phyloP scores from a whole-genome alignment of 2,113 vertebrate species.

The Leucosticte australis region DNA sequence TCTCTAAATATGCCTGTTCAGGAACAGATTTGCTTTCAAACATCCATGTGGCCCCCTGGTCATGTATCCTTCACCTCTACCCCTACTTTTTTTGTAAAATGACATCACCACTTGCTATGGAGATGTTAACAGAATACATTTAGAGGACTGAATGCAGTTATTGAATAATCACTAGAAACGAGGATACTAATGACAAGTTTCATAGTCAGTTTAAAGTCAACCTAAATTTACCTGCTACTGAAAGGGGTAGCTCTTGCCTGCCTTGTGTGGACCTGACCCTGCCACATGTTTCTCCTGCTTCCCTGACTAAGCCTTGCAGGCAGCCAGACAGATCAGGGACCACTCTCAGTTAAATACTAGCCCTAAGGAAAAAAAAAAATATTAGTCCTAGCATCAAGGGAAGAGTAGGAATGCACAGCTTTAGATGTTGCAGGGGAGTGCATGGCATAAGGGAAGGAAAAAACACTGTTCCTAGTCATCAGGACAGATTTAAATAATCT shows the following conservation, averaged over 20 bases:
- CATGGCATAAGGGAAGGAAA: neutral
- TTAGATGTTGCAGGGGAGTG: neutral
- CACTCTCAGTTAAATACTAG: neutral
- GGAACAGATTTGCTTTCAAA: neutral
- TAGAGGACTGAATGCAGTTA: neutral
- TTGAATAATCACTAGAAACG: neutral
- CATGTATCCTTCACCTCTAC: neutral
- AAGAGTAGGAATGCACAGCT: neutral
- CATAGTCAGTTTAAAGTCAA: neutral
- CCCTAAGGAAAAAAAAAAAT: neutral
- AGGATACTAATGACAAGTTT: neutral
- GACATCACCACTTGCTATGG: neutral
- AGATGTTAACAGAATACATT: neutral
- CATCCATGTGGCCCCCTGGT: neutral
- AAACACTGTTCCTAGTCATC: neutral
- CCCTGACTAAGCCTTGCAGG: conserved; percentile 11
- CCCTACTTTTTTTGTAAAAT: neutral
- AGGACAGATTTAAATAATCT: neutral
- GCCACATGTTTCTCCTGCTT: conserved; percentile 13
- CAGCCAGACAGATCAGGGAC: neutral
- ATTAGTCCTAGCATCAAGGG: neutral
- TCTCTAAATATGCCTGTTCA: neutral
- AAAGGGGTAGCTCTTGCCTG: conserved; percentile 20
- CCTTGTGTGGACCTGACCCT: conserved; percentile 9
- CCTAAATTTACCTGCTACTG: conserved; percentile 17